Conservation (phyloP, 1,140 invertebrate species). For the Tetramorium parvispinum region DNA sequence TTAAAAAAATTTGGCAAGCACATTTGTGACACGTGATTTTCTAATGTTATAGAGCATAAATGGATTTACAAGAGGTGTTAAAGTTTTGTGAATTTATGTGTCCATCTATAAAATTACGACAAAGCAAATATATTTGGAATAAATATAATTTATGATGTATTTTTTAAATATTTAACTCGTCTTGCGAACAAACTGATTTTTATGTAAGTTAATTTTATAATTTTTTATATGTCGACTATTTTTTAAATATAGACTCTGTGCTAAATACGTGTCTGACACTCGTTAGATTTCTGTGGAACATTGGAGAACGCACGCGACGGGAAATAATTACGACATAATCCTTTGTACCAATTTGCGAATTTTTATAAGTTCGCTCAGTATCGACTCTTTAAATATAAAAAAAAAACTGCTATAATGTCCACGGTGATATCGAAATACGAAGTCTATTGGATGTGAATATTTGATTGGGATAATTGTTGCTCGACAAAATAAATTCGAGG, state of each 20-base stretch:
- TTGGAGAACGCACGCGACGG: background rate
- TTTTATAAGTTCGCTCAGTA: background rate
- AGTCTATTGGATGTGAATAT: slow-evolving; percentile 14
- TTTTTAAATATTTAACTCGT: background rate
- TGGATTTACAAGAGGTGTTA: background rate
- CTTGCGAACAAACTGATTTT: background rate
- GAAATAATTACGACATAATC: slow-evolving; percentile 4
- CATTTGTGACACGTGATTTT: background rate
- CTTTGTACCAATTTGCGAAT: background rate
- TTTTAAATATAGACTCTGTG: background rate
- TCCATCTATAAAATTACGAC: background rate
- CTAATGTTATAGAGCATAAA: background rate
- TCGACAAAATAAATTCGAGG: background rate
- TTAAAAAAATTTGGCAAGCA: background rate
- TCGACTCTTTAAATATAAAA: background rate
- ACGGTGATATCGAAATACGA: background rate
- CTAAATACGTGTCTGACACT: background rate
- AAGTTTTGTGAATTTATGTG: background rate
- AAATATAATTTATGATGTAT: background rate
- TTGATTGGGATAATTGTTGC: background rate
- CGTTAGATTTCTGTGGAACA: background rate
- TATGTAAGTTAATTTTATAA: background rate
- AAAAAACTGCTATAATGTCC: background rate
- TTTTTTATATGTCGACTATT: background rate
- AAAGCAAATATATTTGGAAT: background rate